These are phyloP conservation scores for Zeuzera pyrina DNA, from an alignment of 2,888 invertebrate species.

Conservation along the genomic window DNA sequence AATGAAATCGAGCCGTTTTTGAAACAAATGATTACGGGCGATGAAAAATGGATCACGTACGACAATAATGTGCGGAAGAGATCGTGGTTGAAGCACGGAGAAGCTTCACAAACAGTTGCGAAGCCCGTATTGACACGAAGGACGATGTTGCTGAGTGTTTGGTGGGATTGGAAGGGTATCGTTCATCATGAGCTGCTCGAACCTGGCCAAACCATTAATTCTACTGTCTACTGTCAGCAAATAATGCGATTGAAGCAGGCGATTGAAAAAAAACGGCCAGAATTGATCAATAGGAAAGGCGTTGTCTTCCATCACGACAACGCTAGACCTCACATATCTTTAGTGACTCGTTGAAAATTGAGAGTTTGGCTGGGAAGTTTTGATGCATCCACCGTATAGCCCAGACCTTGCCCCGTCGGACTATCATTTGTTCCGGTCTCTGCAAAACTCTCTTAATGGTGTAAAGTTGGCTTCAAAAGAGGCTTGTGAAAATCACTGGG, in stretches of 20 bases:
- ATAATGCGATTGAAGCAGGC: conserved; percentile 37
- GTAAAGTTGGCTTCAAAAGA: conserved; percentile 6
- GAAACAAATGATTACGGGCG: conserved; percentile 9
- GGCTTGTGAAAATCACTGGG: conserved; percentile 8
- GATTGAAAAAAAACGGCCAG: conserved; percentile 6
- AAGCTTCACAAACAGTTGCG: background rate
- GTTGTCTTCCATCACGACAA: conserved; percentile 15
- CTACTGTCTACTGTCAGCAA: conserved; percentile 49
- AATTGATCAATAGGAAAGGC: conserved; percentile 7
- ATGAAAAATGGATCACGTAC: conserved; percentile 16
- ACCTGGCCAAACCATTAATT: no score
- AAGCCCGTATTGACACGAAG: no score
- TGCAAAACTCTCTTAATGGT: conserved; percentile 10
- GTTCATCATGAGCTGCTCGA: conserved; percentile 7
- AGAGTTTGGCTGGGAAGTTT: conserved; percentile 3
- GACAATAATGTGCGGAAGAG: no score
- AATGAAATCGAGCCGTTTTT: conserved; percentile 13
- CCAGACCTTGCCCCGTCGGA: conserved; percentile 8
- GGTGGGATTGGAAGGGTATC: conserved; percentile 14
- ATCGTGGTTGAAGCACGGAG: conserved; percentile 5
- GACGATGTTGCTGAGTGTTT: no score
- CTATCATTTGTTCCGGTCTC: conserved; percentile 10
- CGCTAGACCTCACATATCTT: conserved; percentile 12
- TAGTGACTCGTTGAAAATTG: conserved; percentile 7
- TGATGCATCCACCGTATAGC: conserved; percentile 4